Base-by-base conservation (phyloP, 1,140 invertebrate genomes). In the Pissodes strobi region DNA sequence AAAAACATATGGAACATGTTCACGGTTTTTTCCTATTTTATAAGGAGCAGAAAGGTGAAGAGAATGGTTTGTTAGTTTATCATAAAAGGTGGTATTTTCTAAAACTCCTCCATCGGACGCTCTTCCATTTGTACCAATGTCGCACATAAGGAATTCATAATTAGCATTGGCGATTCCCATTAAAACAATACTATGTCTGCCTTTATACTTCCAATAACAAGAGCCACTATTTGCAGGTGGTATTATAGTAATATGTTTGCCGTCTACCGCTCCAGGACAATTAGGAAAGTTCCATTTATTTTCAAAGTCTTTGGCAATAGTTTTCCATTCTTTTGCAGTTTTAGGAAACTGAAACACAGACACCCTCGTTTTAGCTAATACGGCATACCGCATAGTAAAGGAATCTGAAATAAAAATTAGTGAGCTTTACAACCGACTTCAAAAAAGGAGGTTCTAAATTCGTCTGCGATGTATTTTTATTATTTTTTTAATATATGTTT, bases 131-230 rank as follows among this genome's bases (percentile, higher is more conserved):
- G 72, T 72, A 13, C 80, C 79, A 41, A 82, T 71, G 70, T 80
- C 79, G 21, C 81, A 65, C 52, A 66, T 67, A 41, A 74, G 67
- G 59, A 81, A 80, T 55, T 69, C 74, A 64, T 77, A 79, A 39
- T 77, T 69, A 79, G 74, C 69, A 73, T 79, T 77, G 17, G 56
- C 73, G 12, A 76, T 64, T 8, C 74, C 80, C 43, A 80, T 64
- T 17, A 81, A 62, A 13, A 80, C 74, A 21, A 80, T 73, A 38
- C 70, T 76, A 27, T 38, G 48, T 5, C n/a, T 70, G 10, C 70
- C 72, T 72, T 82, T 81, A 64, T 81, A 82, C 66, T 80, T 80
- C 49, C 68, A 78, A 67, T 72, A 79, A 23, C 70, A 71, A 13
- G 59, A 69, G 41, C 67, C 59, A 56, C 52, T 55, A 19, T 52